Evolutionary conservation across 2,797 vertebrate species (phyloP).

Genomic region (Chaetophractus vellerosus): DNA sequence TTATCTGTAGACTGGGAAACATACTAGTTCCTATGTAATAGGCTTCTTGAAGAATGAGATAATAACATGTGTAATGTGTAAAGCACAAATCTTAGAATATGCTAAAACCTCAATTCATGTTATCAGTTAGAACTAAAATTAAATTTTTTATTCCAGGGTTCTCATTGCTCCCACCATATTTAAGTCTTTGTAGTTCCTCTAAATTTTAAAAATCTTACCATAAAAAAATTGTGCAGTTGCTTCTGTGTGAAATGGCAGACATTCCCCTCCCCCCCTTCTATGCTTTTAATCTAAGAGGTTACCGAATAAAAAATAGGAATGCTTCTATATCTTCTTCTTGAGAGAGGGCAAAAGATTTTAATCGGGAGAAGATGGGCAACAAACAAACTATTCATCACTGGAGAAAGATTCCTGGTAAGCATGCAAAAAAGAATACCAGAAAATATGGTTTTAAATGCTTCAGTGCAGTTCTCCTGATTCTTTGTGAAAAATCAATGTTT

Average conservation of each 20-base stretch:
- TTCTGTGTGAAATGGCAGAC: background rate
- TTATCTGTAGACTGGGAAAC: background rate
- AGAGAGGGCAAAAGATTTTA: background rate
- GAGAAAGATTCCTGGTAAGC: background rate
- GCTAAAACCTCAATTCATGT: background rate
- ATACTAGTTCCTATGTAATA: background rate
- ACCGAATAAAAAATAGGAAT: background rate
- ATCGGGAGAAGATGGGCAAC: background rate
- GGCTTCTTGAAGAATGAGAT: background rate
- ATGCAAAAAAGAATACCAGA: background rate
- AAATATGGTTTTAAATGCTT: background rate
- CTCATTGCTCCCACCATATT: background rate
- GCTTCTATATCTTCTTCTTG: background rate
- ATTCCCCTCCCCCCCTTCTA: background rate
- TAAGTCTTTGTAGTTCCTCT: background rate
- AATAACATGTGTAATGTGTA: background rate
- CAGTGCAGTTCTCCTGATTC: background rate
- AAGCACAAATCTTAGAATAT: background rate
- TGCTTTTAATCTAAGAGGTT: background rate
- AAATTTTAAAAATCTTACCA: background rate
- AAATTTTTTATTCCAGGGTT: background rate
- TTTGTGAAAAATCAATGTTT: background rate
- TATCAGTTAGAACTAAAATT: background rate
- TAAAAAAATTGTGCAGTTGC: background rate
- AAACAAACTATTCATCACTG: background rate